phyloP scores from a whole-genome alignment of 2,888 invertebrate genomes.

The Ceramica pisi region DNA sequence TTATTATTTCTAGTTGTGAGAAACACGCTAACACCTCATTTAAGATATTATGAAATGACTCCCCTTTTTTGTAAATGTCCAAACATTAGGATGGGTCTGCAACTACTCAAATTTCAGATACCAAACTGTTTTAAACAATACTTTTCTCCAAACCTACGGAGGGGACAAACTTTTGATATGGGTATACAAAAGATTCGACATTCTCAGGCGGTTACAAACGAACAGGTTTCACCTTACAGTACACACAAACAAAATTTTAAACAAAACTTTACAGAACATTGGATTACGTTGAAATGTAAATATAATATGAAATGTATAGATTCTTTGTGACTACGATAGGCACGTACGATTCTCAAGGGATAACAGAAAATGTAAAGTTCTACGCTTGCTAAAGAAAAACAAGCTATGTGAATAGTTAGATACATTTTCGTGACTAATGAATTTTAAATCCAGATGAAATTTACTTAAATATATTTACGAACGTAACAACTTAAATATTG shows the following conservation, averaged over 20 bases:
- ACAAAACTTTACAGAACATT: slow-evolving; percentile 49
- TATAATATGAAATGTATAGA: too few relatives aligned
- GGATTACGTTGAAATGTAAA: slow-evolving; percentile 54
- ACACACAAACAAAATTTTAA: slow-evolving; percentile 23
- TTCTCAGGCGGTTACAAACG: slow-evolving; percentile 35
- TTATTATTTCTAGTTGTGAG: neutral
- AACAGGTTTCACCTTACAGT: slow-evolving; percentile 23
- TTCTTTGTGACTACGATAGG: slow-evolving; percentile 62
- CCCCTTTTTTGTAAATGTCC: neutral
- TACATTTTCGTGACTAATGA: slow-evolving; percentile 5
- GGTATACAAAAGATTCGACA: slow-evolving; percentile 34
- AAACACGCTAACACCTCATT: neutral
- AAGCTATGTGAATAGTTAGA: slow-evolving; percentile 5
- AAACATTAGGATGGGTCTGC: neutral
- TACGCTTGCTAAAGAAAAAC: slow-evolving; percentile 26
- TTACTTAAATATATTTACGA: neutral
- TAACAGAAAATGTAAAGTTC: slow-evolving; percentile 29
- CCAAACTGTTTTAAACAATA: slow-evolving; percentile 26
- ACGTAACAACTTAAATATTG: slow-evolving; percentile 8
- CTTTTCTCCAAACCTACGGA: slow-evolving; percentile 2
- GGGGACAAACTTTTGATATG: slow-evolving; percentile 22
- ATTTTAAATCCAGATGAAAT: slow-evolving; percentile 9
- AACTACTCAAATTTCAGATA: neutral
- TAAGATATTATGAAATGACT: neutral
- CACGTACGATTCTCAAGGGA: slow-evolving; percentile 38